Evolutionary conservation across 2,797 vertebrate genomes (phyloP), one percentile per base, ranked within the genome.

Genomic region (Rousettus madagascariensis): DNA sequence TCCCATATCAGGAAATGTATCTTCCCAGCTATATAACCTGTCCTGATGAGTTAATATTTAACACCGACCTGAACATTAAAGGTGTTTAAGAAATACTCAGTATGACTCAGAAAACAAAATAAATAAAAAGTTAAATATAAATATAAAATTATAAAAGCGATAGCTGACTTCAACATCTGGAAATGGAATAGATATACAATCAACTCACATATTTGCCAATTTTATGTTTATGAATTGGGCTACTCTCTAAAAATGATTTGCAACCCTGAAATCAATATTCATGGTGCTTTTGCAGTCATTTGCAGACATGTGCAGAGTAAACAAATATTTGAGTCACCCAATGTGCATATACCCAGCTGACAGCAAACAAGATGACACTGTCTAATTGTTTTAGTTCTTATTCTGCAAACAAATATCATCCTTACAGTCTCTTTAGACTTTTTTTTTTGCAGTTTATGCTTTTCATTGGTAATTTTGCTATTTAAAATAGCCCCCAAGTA

Each of bases 11-110:
- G 57, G 59, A 93, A 79, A 57, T 55, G 17, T 1, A 9, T 53
- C 43, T 90, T 13, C 15, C 3, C 49, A 1, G 19, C 51, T 11
- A 16, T 30, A 24, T 66, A 77, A 91, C 71, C 28, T 93, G 61
- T 77, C n/a, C 55, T 33, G 33, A 61, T 72, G 66, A 95, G 63
- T 30, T 87, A 77, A 93, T 69, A 84, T 68, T 89, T 86, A 90
- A 72, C 33, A 90, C 26, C 1, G 7, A 59, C 80, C 90, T 95
- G 28, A 91, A 59, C 77, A 53, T 63, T 80, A 84, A 82, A 88
- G 61, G 43, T 85, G 33, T 91, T 94, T 86, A 87, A 91, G 92
- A 95, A 96, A 86, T 90, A 79, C 43, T 86, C 74, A 82, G 36
- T 93, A 91, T 90, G 79, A 91, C 33, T 95, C 89, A 82, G 72